A percentile compares a stretch with the other conserved stretches of the same genome.
Evolutionary conservation across 2,888 invertebrate species (phyloP).

Genomic region (Elysia crispata): DNA sequence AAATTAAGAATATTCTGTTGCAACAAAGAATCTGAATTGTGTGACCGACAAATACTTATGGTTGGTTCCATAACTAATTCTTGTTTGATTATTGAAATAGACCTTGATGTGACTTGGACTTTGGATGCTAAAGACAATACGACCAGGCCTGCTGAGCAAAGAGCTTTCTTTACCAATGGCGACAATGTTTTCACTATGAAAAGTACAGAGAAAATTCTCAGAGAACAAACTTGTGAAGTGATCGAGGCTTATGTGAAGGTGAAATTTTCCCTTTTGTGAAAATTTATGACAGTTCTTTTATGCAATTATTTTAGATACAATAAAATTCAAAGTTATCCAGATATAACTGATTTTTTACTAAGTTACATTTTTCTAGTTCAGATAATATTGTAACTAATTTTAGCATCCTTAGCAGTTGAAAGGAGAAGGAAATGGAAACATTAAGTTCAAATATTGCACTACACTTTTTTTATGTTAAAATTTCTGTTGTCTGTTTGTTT

Average conservation of each 20-base stretch:
- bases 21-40: no score
- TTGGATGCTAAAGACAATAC: constrained; percentile 65
- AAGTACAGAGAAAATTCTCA: constrained; percentile 53
- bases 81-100: constrained; percentile 53
- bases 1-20: no score
- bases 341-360: not conserved
- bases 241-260: constrained; percentile 66
- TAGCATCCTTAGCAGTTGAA: no score
- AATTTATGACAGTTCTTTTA: not conserved
- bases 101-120: constrained; percentile 64
- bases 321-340: not conserved
- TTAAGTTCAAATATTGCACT: no score
- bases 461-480: no score
- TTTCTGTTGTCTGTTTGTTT: no score
- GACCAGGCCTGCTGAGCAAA: constrained; percentile 55
- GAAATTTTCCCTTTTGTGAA: constrained; percentile 42
- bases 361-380: constrained; percentile 2
- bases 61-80: no score
- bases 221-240: constrained; percentile 52
- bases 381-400: no score
- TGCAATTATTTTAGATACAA: no score
- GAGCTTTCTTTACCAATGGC: constrained; percentile 61
- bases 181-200: constrained; percentile 51
- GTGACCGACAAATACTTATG: no score
- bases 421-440: no score